Conservation (phyloP, 2,113 vertebrate species). For the Regulus satrapa region DNA sequence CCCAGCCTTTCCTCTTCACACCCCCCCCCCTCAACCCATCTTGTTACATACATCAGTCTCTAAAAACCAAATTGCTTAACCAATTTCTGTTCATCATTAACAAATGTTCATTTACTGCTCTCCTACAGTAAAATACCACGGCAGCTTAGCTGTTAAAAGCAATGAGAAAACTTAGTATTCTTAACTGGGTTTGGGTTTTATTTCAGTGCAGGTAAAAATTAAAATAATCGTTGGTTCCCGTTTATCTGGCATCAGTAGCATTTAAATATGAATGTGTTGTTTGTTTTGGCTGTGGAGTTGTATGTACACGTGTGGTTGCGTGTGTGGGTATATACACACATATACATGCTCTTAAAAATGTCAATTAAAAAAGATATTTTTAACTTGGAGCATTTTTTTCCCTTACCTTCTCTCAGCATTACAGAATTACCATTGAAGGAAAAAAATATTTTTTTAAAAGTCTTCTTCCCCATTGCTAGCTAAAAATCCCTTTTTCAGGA, state of each 20-base stretch:
- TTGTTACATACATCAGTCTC: conserved; percentile 69
- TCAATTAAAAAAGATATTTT: not conserved
- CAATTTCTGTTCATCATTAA: conserved; percentile 45
- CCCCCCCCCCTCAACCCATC: not conserved
- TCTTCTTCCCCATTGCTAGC: not conserved
- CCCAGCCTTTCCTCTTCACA: conserved; percentile 29
- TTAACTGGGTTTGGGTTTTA: not conserved
- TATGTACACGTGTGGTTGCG: not conserved
- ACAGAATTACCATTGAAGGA: not conserved
- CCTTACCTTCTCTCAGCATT: not conserved
- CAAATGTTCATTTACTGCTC: not conserved
- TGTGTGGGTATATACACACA: conserved; percentile 47
- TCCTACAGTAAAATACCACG: not conserved
- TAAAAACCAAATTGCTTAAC: conserved; percentile 26
- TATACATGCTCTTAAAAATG: conserved; percentile 31
- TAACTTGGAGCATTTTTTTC: not conserved
- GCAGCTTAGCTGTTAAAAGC: not conserved
- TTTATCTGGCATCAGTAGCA: not conserved
- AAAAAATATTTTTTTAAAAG: rapidly evolving
- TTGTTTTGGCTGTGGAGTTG: conserved; percentile 17
- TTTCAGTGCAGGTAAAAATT: not conserved
- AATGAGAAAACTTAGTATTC: not conserved
- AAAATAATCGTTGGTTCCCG: not conserved
- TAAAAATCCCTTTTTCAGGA: not conserved
- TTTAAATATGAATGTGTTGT: not conserved